These are phyloP conservation scores for Dasysyrphus albostriatus DNA, from an alignment of 2,888 invertebrate genomes.

Conservation along the genomic window DNA sequence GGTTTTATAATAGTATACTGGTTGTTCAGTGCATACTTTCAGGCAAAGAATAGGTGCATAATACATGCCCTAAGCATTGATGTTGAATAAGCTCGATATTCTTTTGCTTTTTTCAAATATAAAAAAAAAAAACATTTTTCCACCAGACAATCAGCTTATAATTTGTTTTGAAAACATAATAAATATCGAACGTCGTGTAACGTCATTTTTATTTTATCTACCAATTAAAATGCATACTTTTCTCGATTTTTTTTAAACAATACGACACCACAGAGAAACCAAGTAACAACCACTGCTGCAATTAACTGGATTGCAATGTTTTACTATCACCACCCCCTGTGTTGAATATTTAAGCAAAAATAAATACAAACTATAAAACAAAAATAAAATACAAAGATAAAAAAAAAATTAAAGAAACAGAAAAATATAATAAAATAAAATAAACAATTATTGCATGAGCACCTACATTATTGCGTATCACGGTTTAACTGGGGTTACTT, in stretches of 20 bases:
- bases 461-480: constrained; percentile 27
- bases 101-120: neutral
- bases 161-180: neutral
- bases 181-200: neutral
- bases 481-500: constrained; percentile 44
- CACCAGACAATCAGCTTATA: neutral
- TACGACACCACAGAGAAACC: neutral
- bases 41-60: neutral
- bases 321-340: neutral
- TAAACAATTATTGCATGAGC: constrained; percentile 25
- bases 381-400: neutral
- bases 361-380: constrained; percentile 13
- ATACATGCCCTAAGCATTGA: neutral
- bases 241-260: neutral
- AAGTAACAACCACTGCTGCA: constrained; percentile 11
- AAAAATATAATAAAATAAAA: constrained; percentile 17
- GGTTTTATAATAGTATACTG: neutral
- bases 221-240: neutral
- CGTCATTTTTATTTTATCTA: neutral
- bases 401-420: neutral
- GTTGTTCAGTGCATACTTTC: neutral
- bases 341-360: constrained; percentile 2
- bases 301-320: constrained; percentile 22
- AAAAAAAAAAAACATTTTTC: neutral
- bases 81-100: neutral